Conservation (phyloP, 2,797 vertebrate species). For the Poecilia wingei region DNA sequence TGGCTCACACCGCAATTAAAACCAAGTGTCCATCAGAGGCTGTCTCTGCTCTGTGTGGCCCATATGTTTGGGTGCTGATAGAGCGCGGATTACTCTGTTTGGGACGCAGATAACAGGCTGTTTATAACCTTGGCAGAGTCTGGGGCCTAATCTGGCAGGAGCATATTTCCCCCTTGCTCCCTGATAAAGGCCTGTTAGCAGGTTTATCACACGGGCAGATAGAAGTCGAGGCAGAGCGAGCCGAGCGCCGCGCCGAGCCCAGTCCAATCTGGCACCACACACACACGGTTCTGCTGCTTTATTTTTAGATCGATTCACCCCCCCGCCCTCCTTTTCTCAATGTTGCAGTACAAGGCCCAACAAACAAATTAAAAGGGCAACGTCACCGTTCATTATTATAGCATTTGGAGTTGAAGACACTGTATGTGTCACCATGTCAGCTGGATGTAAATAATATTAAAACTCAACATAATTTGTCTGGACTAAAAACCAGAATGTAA, state of each 20-base stretch:
- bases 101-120: constrained; percentile 94
- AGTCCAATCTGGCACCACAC: constrained; percentile 84
- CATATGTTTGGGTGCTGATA: constrained; percentile 99
- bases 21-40: constrained; percentile 94
- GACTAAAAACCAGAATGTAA: constrained; percentile 26
- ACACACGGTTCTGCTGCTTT: constrained; percentile 69
- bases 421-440: constrained; percentile 26
- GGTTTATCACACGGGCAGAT: constrained; percentile 88
- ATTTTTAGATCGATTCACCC: constrained; percentile 74
- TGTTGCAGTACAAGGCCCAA: constrained; percentile 61
- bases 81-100: constrained; percentile 96
- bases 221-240: constrained; percentile 87
- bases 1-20: constrained; percentile 89
- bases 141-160: constrained; percentile 97
- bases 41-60: constrained; percentile 93
- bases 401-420: constrained; percentile 26
- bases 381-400: constrained; percentile 60
- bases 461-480: constrained; percentile 47
- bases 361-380: constrained; percentile 72
- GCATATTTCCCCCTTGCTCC: constrained; percentile 95
- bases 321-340: background rate
- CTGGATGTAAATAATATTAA: constrained; percentile 38
- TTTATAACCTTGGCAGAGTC: constrained; percentile 99
- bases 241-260: constrained; percentile 85
- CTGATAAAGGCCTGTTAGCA: constrained; percentile 96